Base-by-base conservation (phyloP, 2,797 vertebrate species). In the Mionectes olivaceus region DNA sequence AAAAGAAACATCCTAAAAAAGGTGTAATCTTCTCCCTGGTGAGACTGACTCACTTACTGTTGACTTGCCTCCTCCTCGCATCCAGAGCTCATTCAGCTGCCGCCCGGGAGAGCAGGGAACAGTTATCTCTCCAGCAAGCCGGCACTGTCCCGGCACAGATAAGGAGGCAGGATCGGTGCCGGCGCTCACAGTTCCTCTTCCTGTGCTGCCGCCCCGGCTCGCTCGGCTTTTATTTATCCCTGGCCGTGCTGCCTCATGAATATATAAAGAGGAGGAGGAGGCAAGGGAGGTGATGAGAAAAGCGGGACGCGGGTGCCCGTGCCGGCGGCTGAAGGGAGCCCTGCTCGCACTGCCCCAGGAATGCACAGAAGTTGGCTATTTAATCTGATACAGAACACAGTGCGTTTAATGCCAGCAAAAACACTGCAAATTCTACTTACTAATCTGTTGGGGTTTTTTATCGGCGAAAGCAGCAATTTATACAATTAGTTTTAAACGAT, bases 221-320 rank as follows among this genome's bases (percentile, higher is more conserved):
- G 70, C 83, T 83, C 82, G 16, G 87, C 91, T 89, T 68, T 23
- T 71, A 55, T 93, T 89, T 77, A 81, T 46, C 15, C 61, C 67
- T 79, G 6, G 87, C 75, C 4, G 64, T n/a, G 2, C 63, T 1
- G 35, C 88, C 90, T 94, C 85, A 86, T 94, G 93, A 96, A 95
- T 89, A 93, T 84, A 90, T 86, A 92, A 96, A 82, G 44, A 95
- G 89, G 79, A 92, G 90, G 93, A 84, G 93, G 93, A 74, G 93
- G 87, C 52, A 39, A n/a, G 13, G 44, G 84, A 85, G 46, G 57
- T 30, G 18, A 5, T 60, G 76, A 23, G 75, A 82, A 39, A 59
- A 87, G 53, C 4, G 2, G 50, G 47, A 50, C 69, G 2, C 4
- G 19, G 33, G n/a, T 25, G 3, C 19, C 18, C 0, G 2, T 23